A percentile compares a stretch with the other conserved stretches of the same genome.
Evolutionary conservation across 2,888 invertebrate genomes (phyloP).

Genomic region (Coremacera marginata): DNA sequence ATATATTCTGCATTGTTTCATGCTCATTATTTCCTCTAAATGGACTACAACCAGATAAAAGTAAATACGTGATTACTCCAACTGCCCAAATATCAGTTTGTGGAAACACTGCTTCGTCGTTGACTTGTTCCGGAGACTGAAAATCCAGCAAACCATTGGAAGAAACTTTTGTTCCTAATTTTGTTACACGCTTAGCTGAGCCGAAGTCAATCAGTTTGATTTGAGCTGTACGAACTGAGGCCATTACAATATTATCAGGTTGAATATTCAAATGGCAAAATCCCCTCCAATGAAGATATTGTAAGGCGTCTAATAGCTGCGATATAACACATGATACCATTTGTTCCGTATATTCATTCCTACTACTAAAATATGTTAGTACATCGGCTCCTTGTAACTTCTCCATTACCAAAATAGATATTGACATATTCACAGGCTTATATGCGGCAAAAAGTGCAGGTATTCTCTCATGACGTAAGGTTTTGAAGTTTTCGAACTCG

Average conservation of each 20-base stretch:
- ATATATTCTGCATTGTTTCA: conserved; percentile 92
- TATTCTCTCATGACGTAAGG: conserved; percentile 90
- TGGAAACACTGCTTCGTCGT: conserved; percentile 87
- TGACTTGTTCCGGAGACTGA: conserved; percentile 88
- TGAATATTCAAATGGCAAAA: conserved; percentile 90
- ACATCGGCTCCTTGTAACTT: conserved; percentile 93
- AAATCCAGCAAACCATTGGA: conserved; percentile 81
- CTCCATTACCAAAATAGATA: conserved; percentile 82
- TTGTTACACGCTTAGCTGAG: conserved; percentile 84
- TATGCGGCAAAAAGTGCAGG: conserved; percentile 81
- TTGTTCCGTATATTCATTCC: conserved; percentile 93
- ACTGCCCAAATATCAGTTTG: conserved; percentile 97
- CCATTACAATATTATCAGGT: conserved; percentile 95
- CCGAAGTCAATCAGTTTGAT: conserved; percentile 95
- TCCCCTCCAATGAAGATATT: conserved; percentile 95
- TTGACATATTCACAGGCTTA: conserved; percentile 76
- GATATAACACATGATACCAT: conserved; percentile 88
- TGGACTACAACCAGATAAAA: conserved; percentile 93
- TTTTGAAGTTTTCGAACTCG: conserved; percentile 87
- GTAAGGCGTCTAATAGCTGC: conserved; percentile 90
- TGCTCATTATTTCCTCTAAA: conserved; percentile 85
- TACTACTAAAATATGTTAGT: conserved; percentile 86
- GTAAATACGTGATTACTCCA: conserved; percentile 90
- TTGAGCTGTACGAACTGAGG: conserved; percentile 84
- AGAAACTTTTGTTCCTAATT: conserved; percentile 77